Percentiles rank a stretch among this genome's conserved stretches.
phyloP scores from a whole-genome alignment of 2,797 vertebrate species.

The Champsocephalus gunnari region DNA sequence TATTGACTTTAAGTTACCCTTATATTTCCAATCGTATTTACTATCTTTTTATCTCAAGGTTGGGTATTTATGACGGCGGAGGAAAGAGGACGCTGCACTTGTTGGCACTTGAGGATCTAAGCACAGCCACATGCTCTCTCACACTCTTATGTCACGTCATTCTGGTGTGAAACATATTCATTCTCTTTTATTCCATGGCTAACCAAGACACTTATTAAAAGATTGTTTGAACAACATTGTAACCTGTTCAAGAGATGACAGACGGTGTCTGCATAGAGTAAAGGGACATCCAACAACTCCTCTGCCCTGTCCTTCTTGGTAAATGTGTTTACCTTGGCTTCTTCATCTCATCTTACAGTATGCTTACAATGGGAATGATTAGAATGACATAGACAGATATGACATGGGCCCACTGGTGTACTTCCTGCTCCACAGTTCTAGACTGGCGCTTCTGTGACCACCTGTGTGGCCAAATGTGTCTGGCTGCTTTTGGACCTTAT shows the following conservation, averaged over 20 bases:
- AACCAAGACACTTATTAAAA: slow-evolving; percentile 76
- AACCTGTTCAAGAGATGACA: slow-evolving; percentile 76
- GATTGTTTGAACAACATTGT: slow-evolving; percentile 70
- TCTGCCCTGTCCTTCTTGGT: slow-evolving; percentile 59
- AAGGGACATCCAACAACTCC: slow-evolving; percentile 77
- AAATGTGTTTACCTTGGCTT: slow-evolving; percentile 57
- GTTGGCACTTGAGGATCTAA: slow-evolving; percentile 82
- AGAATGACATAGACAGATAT: slow-evolving; percentile 89
- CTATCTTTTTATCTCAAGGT: slow-evolving; percentile 38
- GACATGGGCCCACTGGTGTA: slow-evolving; percentile 90
- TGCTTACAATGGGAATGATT: slow-evolving; percentile 75
- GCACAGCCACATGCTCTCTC: slow-evolving; percentile 71
- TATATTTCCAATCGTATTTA: slow-evolving; percentile 45
- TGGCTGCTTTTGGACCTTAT: slow-evolving; percentile 75
- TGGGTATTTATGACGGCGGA: slow-evolving; percentile 55
- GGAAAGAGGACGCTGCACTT: slow-evolving; percentile 68
- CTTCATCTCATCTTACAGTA: slow-evolving; percentile 55
- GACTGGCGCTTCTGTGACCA: slow-evolving; percentile 86
- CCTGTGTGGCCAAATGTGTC: slow-evolving; percentile 79
- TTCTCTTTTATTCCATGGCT: slow-evolving; percentile 67
- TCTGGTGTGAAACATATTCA: slow-evolving; percentile 54
- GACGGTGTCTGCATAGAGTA: slow-evolving; percentile 84
- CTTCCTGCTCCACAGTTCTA: slow-evolving; percentile 89
- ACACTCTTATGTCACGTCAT: slow-evolving; percentile 71
- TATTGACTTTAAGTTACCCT: slow-evolving; percentile 51